These are phyloP conservation scores for Psilopsiagon aymara DNA, from an alignment of 2,113 vertebrate genomes.

Conservation along the genomic window DNA sequence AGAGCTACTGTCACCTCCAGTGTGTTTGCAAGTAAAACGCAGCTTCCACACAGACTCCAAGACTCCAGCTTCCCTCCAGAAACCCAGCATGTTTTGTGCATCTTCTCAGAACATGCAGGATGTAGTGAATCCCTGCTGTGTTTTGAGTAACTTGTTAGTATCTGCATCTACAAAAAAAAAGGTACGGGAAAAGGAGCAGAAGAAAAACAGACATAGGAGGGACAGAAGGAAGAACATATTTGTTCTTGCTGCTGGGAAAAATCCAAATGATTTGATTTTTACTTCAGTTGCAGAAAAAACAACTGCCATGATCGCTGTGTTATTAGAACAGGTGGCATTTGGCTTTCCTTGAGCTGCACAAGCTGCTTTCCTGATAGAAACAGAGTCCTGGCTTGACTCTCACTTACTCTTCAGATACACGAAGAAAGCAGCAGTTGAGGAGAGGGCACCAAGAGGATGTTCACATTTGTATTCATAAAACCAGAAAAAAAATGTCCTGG, in stretches of 20 bases:
- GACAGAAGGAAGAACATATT: constrained; percentile 62
- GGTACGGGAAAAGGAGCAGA: neutral
- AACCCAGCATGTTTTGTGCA: neutral
- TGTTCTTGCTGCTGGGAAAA: constrained; percentile 48
- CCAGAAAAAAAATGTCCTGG: neutral
- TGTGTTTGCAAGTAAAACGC: fast-evolving
- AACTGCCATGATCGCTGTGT: neutral
- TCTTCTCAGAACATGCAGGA: neutral
- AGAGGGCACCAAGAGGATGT: neutral
- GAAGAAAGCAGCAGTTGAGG: neutral
- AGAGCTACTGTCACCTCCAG: neutral
- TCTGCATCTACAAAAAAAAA: neutral
- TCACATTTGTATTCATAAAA: neutral
- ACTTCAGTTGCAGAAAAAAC: constrained; percentile 4
- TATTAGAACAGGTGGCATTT: neutral
- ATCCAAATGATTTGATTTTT: constrained; percentile 14
- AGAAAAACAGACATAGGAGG: neutral
- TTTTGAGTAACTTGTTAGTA: neutral
- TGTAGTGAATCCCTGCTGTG: neutral
- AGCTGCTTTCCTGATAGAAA: neutral
- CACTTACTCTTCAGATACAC: neutral
- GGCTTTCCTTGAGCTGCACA: neutral
- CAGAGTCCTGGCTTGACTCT: neutral
- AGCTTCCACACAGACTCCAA: neutral
- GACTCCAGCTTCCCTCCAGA: neutral